Percentiles rank a stretch among this genome's conserved stretches.
These are phyloP conservation scores for Bubalus kerabau DNA, from an alignment of 2,113 vertebrate species.

Conservation along the genomic window DNA sequence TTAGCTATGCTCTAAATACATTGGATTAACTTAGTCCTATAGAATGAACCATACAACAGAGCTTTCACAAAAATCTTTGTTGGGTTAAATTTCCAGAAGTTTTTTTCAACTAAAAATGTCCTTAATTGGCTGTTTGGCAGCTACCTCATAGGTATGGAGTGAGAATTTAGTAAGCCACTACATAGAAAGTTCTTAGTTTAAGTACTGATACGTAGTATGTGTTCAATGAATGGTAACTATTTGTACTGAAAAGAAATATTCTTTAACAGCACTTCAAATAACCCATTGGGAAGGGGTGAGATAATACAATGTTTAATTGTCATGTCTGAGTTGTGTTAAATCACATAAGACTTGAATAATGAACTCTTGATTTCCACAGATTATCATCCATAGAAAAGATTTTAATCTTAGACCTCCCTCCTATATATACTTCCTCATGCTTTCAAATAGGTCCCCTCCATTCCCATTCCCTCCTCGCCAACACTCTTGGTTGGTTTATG, in stretches of 20 bases:
- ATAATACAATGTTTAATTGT: not conserved
- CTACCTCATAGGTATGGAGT: not conserved
- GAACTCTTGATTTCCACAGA: conserved; percentile 1
- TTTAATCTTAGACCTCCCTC: not conserved
- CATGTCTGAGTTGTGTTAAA: not conserved
- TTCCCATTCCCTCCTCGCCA: not conserved
- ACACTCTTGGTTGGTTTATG: not conserved
- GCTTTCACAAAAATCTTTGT: not conserved
- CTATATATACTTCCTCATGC: not conserved
- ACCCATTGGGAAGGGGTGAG: not conserved
- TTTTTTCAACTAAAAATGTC: not conserved
- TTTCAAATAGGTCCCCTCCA: not conserved
- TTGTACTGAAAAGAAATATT: not conserved
- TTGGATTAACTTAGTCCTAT: not conserved
- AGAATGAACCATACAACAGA: not conserved
- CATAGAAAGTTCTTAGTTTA: not conserved
- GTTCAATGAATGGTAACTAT: not conserved
- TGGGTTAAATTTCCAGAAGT: not conserved
- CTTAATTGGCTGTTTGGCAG: not conserved
- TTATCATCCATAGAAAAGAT: not conserved
- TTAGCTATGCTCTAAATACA: not conserved
- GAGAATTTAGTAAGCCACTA: not conserved
- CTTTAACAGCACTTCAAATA: not conserved
- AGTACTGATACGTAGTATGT: not conserved
- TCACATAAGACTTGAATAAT: not conserved